Base-by-base conservation (phyloP, 1,140 invertebrate species). In the Tetragnatha versicolor region DNA sequence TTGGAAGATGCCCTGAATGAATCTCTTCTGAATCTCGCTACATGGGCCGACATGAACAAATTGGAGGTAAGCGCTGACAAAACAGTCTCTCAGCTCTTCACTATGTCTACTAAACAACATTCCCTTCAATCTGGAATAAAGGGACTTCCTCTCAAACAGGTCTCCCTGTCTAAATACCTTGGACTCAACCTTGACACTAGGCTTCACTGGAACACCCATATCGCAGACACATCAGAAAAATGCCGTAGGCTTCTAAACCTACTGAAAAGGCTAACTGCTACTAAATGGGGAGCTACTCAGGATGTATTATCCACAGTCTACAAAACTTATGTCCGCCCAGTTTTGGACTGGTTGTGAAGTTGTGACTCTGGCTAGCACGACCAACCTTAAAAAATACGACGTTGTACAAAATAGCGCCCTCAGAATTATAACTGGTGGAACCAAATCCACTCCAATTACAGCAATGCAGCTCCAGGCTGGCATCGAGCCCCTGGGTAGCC, bases 371-470 rank as follows among this genome's bases (percentile, higher is more conserved):
- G 39, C 60, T 14, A 35, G 10, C 29, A 37, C 33, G 0, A 33
- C 29, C 33, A 37, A 10, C 2, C n/a, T 33, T 14, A 12, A 6
- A n/a, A 63, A 63, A 63, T 37, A 35, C 31, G 31, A 63, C 3
- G 1, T 37, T 2, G 60, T 63, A 14, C 60, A 63, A 63, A 63
- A 63, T n/a, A n/a, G n/a, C n/a, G n/a, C n/a, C n/a, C n/a, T n/a
- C 31, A 63, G 25, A 31, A 25, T 60, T 14, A 63, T 63, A n/a
- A 63, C 39, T 63, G 60, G 31, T n/a, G 2, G 0, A 35, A 33
- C 31, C 17, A 63, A 14, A 33, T 63, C 31, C 33, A 35, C 60
- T n/a, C 60, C 60, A 1, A 29, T 37, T 37, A 2, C 60, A 3
- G 60, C 31, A 10, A 37, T 63, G 55, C 55, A 31, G n/a, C 3